Conservation (phyloP, 1,140 invertebrate genomes). For the Drosophila nigromelanica region DNA sequence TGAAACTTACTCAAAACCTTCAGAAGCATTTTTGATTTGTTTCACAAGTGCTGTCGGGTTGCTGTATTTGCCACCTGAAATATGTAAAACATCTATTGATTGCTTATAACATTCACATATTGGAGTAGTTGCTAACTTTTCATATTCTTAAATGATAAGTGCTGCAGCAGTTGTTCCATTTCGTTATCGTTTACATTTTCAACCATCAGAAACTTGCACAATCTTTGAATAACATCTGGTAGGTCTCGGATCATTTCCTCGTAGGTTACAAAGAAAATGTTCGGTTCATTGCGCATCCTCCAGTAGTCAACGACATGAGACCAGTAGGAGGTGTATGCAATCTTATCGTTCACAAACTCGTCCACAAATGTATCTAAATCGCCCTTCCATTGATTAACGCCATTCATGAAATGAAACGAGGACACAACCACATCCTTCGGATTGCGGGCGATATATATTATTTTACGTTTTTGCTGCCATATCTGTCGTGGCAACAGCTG, state of each 20-base stretch:
- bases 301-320: slow-evolving; percentile 40
- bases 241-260: slow-evolving; percentile 41
- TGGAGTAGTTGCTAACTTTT: slow-evolving; percentile 17
- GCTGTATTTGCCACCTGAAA: too few relatives aligned
- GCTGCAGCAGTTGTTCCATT: slow-evolving; percentile 26
- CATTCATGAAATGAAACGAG: slow-evolving; percentile 11
- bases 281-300: slow-evolving; percentile 23
- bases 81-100: too few relatives aligned
- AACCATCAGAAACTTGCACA: too few relatives aligned
- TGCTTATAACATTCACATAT: too few relatives aligned
- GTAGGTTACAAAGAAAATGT: slow-evolving; percentile 43
- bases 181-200: neutral
- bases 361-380: slow-evolving; percentile 22
- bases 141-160: slow-evolving; percentile 39
- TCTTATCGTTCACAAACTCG: too few relatives aligned
- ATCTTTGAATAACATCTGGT: slow-evolving; percentile 2
- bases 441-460: slow-evolving; percentile 42
- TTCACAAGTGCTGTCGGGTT: too few relatives aligned
- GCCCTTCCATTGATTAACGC: neutral
- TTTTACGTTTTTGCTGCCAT: slow-evolving; percentile 24
- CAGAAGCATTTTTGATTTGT: neutral
- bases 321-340: slow-evolving; percentile 19
- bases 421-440: slow-evolving; percentile 49
- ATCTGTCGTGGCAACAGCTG: too few relatives aligned
- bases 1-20: slow-evolving; percentile 22